phyloP scores from a whole-genome alignment of 2,113 vertebrate genomes.

The Salvelinus fontinalis region DNA sequence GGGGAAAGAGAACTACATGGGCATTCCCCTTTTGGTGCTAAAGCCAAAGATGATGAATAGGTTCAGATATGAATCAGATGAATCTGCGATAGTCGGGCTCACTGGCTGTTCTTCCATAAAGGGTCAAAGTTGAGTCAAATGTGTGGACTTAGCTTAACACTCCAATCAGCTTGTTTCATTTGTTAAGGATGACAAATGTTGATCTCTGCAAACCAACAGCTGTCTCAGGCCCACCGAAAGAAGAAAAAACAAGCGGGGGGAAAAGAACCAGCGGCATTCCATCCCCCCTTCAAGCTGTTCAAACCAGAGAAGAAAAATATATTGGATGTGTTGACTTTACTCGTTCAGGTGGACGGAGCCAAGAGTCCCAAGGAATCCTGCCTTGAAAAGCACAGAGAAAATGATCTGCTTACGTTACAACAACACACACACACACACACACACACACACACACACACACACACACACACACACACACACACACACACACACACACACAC shows the following conservation, averaged over 20 bases:
- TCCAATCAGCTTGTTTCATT: slow-evolving; percentile 4
- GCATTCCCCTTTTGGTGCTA: no score
- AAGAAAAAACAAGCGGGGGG: slow-evolving; percentile 11
- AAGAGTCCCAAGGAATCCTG: slow-evolving; percentile 45
- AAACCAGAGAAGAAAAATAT: slow-evolving; percentile 49
- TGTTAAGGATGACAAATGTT: slow-evolving; percentile 33
- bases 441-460: no score
- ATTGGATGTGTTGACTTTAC: slow-evolving; percentile 58
- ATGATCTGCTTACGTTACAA: slow-evolving; percentile 41
- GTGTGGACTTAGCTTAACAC: background rate
- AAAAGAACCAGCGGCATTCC: slow-evolving; percentile 27
- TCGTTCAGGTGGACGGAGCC: slow-evolving; percentile 47
- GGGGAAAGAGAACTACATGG: no score
- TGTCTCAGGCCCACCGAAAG: slow-evolving; percentile 18
- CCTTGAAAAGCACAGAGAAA: slow-evolving; percentile 51
- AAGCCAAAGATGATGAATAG: slow-evolving; percentile 16
- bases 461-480: slow-evolving; percentile 21
- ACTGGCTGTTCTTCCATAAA: slow-evolving; percentile 12
- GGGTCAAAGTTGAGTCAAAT: background rate
- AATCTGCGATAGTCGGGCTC: background rate
- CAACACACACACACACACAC: slow-evolving; percentile 27
- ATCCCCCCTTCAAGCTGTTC: slow-evolving; percentile 31
- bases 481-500: no score
- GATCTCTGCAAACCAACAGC: slow-evolving; percentile 12
- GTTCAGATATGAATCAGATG: background rate